phyloP scores from a whole-genome alignment of 2,113 vertebrate genomes.

The Tichodroma muraria region DNA sequence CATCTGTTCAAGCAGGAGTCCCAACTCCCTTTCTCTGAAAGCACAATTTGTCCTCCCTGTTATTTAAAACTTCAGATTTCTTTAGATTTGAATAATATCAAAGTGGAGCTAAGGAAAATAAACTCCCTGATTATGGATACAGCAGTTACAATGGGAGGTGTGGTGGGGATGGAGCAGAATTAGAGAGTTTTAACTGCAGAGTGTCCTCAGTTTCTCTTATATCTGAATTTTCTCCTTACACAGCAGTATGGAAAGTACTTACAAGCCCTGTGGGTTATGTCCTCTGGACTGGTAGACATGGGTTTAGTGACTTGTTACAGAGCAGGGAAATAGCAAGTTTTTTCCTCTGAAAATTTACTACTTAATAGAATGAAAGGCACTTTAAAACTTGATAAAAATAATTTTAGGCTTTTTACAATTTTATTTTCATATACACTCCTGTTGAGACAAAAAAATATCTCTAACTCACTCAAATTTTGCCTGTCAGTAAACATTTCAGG shows the following conservation, averaged over 20 bases:
- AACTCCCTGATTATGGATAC: neutral
- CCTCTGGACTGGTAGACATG: neutral
- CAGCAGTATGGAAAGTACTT: neutral
- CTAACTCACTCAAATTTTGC: neutral
- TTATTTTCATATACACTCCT: neutral
- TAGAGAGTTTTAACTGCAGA: neutral
- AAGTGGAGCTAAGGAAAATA: neutral
- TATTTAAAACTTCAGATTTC: constrained; percentile 31
- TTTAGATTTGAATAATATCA: constrained; percentile 9
- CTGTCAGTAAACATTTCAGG: neutral
- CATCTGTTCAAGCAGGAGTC: constrained; percentile 54
- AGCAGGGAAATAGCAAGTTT: neutral
- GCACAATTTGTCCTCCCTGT: constrained; percentile 52
- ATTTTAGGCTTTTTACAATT: neutral
- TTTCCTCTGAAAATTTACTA: neutral
- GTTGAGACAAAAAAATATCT: neutral
- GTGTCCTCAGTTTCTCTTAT: neutral
- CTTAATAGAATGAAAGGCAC: neutral
- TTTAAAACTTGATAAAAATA: neutral
- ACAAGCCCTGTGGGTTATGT: neutral
- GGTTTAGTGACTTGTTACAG: neutral
- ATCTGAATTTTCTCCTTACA: neutral
- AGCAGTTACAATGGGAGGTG: neutral
- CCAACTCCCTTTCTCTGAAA: constrained; percentile 37
- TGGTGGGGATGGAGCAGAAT: neutral